phyloP scores from a whole-genome alignment of 2,888 invertebrate species.

The Lycia hirtaria region DNA sequence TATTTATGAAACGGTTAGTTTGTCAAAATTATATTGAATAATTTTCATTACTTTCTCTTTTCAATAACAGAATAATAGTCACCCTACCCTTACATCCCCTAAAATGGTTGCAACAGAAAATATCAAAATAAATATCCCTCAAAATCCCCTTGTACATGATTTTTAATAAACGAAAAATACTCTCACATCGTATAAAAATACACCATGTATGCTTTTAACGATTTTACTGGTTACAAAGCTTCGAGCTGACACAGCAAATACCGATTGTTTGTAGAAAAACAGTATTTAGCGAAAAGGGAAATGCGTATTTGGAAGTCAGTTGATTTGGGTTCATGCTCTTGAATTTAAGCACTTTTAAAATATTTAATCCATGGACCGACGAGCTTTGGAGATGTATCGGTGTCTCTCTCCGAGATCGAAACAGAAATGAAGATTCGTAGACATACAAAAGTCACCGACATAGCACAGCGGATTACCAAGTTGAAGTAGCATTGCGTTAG shows the following conservation, averaged over 20 bases:
- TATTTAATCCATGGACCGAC: neutral
- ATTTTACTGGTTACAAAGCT: constrained; percentile 2
- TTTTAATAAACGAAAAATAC: constrained; percentile 14
- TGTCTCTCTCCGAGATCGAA: no score
- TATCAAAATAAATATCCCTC: constrained; percentile 20
- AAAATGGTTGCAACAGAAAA: constrained; percentile 6
- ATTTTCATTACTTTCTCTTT: neutral
- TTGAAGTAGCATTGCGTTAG: no score
- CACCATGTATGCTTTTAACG: constrained; percentile 1
- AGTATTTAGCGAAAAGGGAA: neutral
- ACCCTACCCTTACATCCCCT: constrained; percentile 13
- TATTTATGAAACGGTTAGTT: no score
- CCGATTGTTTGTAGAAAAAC: constrained; percentile 2
- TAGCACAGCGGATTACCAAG: no score
- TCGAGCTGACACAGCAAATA: constrained; percentile 2
- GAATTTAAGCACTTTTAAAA: neutral
- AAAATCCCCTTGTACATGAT: constrained; percentile 15
- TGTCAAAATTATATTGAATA: neutral
- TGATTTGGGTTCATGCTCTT: neutral
- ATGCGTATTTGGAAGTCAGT: neutral
- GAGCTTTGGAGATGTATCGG: neutral
- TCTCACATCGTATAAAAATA: constrained; percentile 11
- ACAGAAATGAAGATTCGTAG: no score
- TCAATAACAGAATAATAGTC: neutral
- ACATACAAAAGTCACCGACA: no score